phyloP scores from a whole-genome alignment of 2,113 vertebrate genomes.

The Pionites leucogaster region DNA sequence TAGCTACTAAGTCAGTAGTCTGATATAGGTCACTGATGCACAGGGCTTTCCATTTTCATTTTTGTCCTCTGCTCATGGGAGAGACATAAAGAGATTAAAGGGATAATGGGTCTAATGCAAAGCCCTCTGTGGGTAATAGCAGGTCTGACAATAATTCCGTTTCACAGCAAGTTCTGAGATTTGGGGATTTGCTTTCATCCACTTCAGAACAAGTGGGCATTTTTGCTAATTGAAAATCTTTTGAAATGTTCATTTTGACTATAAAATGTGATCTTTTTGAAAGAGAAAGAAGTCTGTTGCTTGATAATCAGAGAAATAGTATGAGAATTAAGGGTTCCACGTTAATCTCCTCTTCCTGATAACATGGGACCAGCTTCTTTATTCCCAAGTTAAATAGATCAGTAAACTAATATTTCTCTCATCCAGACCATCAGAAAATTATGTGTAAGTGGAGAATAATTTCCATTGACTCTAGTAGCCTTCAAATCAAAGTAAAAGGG shows the following conservation, averaged over 20 bases:
- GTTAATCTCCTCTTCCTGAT: neutral
- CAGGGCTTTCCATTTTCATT: neutral
- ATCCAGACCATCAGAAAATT: neutral
- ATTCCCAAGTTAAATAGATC: neutral
- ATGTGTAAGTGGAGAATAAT: neutral
- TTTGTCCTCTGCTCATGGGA: conserved; percentile 35
- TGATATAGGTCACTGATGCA: conserved; percentile 39
- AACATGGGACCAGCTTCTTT: neutral
- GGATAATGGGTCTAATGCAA: conserved; percentile 45
- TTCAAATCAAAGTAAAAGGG: neutral
- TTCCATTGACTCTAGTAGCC: neutral
- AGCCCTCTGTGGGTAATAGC: conserved; percentile 27
- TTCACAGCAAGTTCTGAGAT: conserved; percentile 14
- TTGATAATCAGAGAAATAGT: neutral
- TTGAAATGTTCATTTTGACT: conserved; percentile 17
- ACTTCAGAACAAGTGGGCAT: neutral
- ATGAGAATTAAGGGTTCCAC: neutral
- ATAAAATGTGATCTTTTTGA: neutral
- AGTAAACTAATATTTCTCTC: neutral
- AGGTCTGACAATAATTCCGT: conserved; percentile 11
- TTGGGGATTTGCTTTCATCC: conserved; percentile 44
- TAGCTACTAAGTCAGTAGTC: neutral
- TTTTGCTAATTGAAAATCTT: conserved; percentile 49
- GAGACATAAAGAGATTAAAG: conserved; percentile 37
- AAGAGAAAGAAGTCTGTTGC: neutral